phyloP scores from a whole-genome alignment of 2,797 vertebrate genomes.

The Myotis findleyi region DNA sequence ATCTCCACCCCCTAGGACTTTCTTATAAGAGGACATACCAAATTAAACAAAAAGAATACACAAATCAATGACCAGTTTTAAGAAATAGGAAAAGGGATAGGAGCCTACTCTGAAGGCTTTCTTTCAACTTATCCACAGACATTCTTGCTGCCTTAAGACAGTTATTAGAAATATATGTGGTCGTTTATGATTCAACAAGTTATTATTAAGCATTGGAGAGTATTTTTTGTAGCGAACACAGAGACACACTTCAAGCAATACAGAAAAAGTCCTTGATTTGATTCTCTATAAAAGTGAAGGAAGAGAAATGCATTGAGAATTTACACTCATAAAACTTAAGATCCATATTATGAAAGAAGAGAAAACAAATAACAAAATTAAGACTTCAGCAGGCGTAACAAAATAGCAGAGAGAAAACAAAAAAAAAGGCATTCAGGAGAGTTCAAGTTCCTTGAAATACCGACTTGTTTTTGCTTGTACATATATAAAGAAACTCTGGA shows the following conservation, averaged over 20 bases:
- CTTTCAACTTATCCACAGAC: neutral
- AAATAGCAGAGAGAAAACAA: conserved; percentile 45
- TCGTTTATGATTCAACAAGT: conserved; percentile 23
- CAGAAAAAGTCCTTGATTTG: neutral
- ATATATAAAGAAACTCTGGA: neutral
- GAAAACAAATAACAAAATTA: conserved; percentile 44
- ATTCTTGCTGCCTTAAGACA: neutral
- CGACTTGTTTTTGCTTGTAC: neutral
- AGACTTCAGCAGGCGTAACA: neutral
- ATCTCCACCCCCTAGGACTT: neutral
- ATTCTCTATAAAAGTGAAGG: neutral
- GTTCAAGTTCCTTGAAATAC: neutral
- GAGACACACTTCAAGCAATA: neutral
- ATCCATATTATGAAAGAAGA: neutral
- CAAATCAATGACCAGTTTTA: neutral
- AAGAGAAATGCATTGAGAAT: neutral
- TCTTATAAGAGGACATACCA: neutral
- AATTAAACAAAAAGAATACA: neutral
- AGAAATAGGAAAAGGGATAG: neutral
- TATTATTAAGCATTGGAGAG: neutral
- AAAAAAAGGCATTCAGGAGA: neutral
- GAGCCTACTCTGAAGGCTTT: neutral
- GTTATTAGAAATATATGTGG: neutral
- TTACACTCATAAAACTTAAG: conserved; percentile 36
- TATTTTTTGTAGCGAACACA: neutral